Evolutionary conservation across 2,888 invertebrate genomes (phyloP).

Genomic region (Hydraecia micacea): DNA sequence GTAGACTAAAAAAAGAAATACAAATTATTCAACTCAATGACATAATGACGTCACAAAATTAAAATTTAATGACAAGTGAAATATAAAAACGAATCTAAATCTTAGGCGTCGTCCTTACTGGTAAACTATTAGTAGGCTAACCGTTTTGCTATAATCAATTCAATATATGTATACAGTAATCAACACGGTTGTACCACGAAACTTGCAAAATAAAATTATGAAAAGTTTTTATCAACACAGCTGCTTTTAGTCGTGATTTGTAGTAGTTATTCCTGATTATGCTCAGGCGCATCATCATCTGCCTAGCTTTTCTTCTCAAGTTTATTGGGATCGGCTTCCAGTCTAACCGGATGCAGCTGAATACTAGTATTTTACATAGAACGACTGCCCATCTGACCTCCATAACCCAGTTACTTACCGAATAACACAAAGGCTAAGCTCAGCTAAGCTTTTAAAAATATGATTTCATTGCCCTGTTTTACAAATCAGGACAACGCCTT

Average conservation of each 20-base stretch:
- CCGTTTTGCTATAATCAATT: neutral
- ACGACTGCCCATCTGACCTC: neutral
- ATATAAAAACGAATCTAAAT: neutral
- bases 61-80: neutral
- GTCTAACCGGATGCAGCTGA: too few relatives aligned
- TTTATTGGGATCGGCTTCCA: too few relatives aligned
- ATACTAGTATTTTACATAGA: too few relatives aligned
- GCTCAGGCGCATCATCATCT: neutral
- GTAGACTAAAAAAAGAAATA: conserved; percentile 7
- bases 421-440: neutral
- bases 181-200: neutral
- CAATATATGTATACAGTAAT: neutral
- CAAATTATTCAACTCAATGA: conserved; percentile 18
- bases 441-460: neutral
- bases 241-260: neutral
- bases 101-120: neutral
- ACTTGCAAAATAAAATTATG: neutral
- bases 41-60: neutral
- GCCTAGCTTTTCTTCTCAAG: too few relatives aligned
- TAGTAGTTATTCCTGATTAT: neutral
- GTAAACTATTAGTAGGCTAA: neutral
- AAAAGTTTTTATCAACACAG: neutral
- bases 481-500: neutral
- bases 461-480: neutral
- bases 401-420: neutral